phyloP scores from a whole-genome alignment of 2,113 vertebrate genomes.

The Leuciscus idus region DNA sequence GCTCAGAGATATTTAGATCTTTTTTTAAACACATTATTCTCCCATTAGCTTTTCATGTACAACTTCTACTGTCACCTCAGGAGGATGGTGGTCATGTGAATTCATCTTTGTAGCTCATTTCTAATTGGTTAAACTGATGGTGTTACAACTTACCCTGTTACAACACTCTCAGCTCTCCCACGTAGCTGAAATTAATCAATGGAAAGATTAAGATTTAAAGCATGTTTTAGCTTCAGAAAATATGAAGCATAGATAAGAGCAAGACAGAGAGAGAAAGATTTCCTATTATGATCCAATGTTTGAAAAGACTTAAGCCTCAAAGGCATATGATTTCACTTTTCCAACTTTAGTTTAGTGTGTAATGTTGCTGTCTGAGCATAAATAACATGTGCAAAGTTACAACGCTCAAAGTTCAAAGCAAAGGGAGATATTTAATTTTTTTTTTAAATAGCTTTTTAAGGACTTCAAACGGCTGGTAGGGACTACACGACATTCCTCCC shows the following conservation, averaged over 20 bases:
- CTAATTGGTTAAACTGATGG: constrained; percentile 18
- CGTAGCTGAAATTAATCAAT: neutral
- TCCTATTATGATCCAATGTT: neutral
- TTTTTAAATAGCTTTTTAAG: no score
- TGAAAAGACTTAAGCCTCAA: neutral
- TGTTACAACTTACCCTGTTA: neutral
- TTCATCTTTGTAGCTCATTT: neutral
- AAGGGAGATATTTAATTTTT: no score
- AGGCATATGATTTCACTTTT: neutral
- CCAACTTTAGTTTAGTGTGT: no score
- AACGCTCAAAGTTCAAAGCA: no score
- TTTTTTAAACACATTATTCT: constrained; percentile 14
- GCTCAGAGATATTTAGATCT: constrained; percentile 15
- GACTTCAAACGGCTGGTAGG: no score
- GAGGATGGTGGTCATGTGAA: neutral
- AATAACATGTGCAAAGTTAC: no score
- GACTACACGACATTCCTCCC: no score
- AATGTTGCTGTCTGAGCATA: no score
- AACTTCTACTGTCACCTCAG: neutral
- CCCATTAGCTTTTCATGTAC: neutral
- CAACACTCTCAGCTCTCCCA: neutral
- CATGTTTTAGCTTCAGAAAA: neutral
- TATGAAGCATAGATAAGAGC: neutral
- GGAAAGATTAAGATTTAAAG: neutral
- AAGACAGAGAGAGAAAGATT: neutral